Evolutionary conservation across 1,140 invertebrate genomes (phyloP).

Genomic region (Pectinophora gossypiella): DNA sequence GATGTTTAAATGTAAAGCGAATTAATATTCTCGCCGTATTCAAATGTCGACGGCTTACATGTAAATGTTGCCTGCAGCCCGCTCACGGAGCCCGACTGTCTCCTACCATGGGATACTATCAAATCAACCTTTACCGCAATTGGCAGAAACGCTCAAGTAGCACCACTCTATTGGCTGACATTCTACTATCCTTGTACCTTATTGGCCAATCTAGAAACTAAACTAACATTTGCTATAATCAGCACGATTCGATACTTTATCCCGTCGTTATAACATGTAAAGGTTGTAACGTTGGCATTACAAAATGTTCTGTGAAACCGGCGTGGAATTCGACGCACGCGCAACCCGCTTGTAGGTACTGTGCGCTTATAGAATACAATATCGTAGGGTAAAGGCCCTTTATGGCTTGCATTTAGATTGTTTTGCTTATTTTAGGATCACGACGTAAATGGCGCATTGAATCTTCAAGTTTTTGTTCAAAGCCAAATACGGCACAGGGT

Average conservation of each 20-base stretch:
- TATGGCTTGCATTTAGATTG: conserved; percentile 58
- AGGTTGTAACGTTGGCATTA: conserved; percentile 17
- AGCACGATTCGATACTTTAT: conserved; percentile 22
- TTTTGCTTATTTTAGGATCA: conserved; percentile 50
- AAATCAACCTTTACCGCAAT: conserved; percentile 9
- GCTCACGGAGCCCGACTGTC: conserved; percentile 35
- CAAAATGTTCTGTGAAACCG: conserved; percentile 25
- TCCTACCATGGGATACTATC: conserved; percentile 32
- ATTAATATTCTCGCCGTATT: neutral
- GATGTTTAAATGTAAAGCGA: neutral
- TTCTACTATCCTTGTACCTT: conserved; percentile 19
- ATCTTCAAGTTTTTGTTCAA: conserved; percentile 3
- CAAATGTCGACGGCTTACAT: conserved; percentile 25
- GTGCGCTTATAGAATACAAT: conserved; percentile 45
- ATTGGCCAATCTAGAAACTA: conserved; percentile 32
- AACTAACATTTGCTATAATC: conserved; percentile 5
- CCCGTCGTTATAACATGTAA: conserved; percentile 20
- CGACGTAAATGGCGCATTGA: conserved; percentile 24
- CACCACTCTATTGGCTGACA: conserved; percentile 28
- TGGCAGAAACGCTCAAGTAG: neutral
- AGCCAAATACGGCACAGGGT: neutral
- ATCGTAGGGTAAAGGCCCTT: conserved; percentile 47
- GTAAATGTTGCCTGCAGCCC: conserved; percentile 41
- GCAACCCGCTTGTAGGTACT: conserved; percentile 1
- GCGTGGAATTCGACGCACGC: conserved; percentile 54